Evolutionary conservation across 2,888 invertebrate species (phyloP).

Genomic region (Malthinus flaveolus): DNA sequence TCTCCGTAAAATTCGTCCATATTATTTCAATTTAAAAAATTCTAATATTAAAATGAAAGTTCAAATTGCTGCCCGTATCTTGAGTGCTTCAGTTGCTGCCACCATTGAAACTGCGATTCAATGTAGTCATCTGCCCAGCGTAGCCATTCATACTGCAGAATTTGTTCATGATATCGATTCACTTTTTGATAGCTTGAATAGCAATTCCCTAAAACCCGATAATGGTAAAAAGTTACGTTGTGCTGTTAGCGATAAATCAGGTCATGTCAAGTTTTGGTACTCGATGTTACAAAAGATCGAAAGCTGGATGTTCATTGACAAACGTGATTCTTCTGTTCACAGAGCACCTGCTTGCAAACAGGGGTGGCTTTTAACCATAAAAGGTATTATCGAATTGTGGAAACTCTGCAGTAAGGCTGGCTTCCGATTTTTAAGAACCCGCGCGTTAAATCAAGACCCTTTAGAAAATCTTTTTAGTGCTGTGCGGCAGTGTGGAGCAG

Average conservation of each 20-base stretch:
- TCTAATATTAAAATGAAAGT: conserved; percentile 2
- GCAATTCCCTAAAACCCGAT: conserved; percentile 10
- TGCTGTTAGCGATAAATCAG: too few relatives aligned
- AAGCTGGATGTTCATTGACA: too few relatives aligned
- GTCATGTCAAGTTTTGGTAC: too few relatives aligned
- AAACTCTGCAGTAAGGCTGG: too few relatives aligned
- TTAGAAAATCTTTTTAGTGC: too few relatives aligned
- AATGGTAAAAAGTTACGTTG: conserved; percentile 7
- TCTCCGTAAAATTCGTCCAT: neutral
- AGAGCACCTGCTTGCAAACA: too few relatives aligned
- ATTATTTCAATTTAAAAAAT: neutral
- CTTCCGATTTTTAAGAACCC: too few relatives aligned
- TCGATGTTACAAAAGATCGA: too few relatives aligned
- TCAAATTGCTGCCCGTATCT: neutral
- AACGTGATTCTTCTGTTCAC: too few relatives aligned
- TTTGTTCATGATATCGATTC: conserved; percentile 28
- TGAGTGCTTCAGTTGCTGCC: conserved; percentile 8
- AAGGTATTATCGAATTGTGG: neutral
- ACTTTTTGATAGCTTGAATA: conserved; percentile 27
- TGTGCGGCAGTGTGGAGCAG: too few relatives aligned
- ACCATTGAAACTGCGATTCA: neutral
- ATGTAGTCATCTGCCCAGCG: neutral
- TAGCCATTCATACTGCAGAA: conserved; percentile 18
- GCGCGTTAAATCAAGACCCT: too few relatives aligned
- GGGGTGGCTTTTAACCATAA: too few relatives aligned